Evolutionary conservation across 2,797 vertebrate species (phyloP).

Genomic region (Synaphobranchus kaupii): DNA sequence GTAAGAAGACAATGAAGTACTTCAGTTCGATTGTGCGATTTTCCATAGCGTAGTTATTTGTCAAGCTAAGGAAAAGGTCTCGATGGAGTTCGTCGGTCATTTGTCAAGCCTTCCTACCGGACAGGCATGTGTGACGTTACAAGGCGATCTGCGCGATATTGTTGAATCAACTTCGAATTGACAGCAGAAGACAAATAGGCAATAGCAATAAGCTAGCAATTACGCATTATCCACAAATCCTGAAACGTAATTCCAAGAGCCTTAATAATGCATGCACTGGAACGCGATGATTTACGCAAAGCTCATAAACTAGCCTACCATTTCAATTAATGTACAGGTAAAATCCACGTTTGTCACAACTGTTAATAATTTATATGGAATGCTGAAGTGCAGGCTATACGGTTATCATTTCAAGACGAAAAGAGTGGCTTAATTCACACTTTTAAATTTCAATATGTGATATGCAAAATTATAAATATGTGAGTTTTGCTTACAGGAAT

Average conservation of each 20-base stretch:
- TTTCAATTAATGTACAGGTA: neutral
- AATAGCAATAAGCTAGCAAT: neutral
- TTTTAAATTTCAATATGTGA: neutral
- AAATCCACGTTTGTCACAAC: neutral
- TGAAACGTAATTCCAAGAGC: neutral
- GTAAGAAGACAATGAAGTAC: neutral
- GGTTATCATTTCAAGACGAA: neutral
- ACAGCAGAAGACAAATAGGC: neutral
- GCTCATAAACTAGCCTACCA: neutral
- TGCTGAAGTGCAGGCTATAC: neutral
- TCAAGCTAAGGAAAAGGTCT: neutral
- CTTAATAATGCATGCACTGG: neutral
- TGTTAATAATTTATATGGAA: constrained; percentile 1
- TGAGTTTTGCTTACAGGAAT: neutral
- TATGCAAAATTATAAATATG: neutral
- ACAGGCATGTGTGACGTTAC: neutral
- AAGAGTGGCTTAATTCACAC: neutral
- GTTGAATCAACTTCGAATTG: neutral
- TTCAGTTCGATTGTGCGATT: neutral
- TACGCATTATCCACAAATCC: no score
- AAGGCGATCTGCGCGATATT: neutral
- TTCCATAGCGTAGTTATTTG: neutral
- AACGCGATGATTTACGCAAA: neutral
- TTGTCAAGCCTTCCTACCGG: neutral
- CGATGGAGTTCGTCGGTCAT: neutral